Conservation (phyloP, 2,888 invertebrate genomes). For the Bombyx huttoni region DNA sequence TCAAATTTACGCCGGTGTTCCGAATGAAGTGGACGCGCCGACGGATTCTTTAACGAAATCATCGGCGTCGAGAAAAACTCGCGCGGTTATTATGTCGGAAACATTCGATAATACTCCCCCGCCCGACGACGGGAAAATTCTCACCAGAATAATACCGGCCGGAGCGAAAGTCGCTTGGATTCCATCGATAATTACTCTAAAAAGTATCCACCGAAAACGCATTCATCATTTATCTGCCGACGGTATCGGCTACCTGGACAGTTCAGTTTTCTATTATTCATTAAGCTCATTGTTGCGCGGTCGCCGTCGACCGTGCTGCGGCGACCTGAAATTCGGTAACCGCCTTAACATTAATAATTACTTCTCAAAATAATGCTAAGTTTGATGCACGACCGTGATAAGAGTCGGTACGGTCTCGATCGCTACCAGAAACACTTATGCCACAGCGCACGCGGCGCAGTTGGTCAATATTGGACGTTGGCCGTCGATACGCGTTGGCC, state of each 20-base stretch:
- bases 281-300: slow-evolving; percentile 48
- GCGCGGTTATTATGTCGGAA: neutral
- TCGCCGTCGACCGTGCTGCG: slow-evolving; percentile 6
- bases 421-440: slow-evolving; percentile 14
- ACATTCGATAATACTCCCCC: slow-evolving; percentile 2
- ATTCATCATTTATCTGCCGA: slow-evolving; percentile 57
- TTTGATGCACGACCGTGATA: slow-evolving; percentile 65
- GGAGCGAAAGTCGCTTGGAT: slow-evolving; percentile 29
- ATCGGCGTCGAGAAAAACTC: slow-evolving; percentile 1
- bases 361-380: slow-evolving; percentile 70
- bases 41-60: slow-evolving; percentile 36
- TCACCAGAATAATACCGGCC: slow-evolving; percentile 2
- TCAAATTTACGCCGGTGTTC: slow-evolving; percentile 64
- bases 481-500: neutral
- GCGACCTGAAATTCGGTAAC: slow-evolving; percentile 66
- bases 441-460: slow-evolving; percentile 2
- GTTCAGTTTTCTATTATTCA: slow-evolving; percentile 65
- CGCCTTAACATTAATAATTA: slow-evolving; percentile 67
- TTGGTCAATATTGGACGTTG: neutral
- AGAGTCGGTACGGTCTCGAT: slow-evolving; percentile 30
- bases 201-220: slow-evolving; percentile 43
- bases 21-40: slow-evolving; percentile 40
- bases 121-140: neutral
- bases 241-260: slow-evolving; percentile 59
- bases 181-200: slow-evolving; percentile 49